Evolutionary conservation across 2,113 vertebrate species (phyloP).

Genomic region (Capreolus pygargus): DNA sequence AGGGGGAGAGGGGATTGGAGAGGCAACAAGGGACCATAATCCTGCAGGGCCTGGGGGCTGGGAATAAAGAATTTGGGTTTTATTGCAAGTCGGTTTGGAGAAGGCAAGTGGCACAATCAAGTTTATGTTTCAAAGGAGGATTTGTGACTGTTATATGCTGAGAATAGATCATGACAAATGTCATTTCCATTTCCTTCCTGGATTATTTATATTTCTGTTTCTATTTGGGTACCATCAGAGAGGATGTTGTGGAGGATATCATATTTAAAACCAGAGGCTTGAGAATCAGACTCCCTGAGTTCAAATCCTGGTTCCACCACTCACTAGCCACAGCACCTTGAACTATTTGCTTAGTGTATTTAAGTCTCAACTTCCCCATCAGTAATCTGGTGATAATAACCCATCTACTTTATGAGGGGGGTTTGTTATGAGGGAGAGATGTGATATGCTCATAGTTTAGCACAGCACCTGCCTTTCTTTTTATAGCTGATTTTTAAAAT

Average conservation of each 20-base stretch:
- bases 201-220: neutral
- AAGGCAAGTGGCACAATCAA: neutral
- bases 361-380: neutral
- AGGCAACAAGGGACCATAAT: neutral
- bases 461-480: neutral
- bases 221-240: neutral
- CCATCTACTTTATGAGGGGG: neutral
- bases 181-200: slow-evolving; percentile 2
- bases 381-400: neutral
- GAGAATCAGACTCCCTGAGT: neutral
- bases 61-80: neutral
- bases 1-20: neutral
- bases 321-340: neutral
- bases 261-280: neutral
- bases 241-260: neutral
- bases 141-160: neutral
- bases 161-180: neutral
- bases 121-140: neutral
- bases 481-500: neutral
- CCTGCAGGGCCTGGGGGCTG: neutral
- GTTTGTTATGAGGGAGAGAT: neutral
- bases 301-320: neutral
- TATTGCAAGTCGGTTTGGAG: neutral
- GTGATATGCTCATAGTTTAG: neutral
- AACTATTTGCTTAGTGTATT: neutral